Evolutionary conservation across 1,140 invertebrate species (phyloP), one percentile per base, ranked within the genome.

Genomic region (Drosophila ananassae): DNA sequence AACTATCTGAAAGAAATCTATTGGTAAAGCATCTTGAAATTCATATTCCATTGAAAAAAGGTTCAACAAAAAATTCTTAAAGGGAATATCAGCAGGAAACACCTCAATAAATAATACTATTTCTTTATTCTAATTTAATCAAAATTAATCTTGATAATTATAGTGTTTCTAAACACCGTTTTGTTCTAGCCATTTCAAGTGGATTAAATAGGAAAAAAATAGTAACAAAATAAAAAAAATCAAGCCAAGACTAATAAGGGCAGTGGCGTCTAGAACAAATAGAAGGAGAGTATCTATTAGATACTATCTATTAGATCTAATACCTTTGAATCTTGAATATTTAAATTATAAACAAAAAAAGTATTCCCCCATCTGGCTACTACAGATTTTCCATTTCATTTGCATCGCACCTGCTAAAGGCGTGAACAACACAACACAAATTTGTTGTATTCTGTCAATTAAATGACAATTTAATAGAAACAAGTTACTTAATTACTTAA

Each of bases 361-460:
- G 2, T n/a, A n/a, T 12, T 37, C 34, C 34, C 34, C 12, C 34
- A 37, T 3, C 34, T 37, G 10, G 3, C 34, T 37, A n/a, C 12
- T 4, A 32, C 34, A 12, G 34, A 37, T 24, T 47, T 47, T 24
- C 25, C 30, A 25, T 59, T 51, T 59, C 9, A 50, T 41, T 24
- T 17, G 9, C 3, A 50, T 17, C 48, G 30, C 22, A 17, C 56
- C 4, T 12, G 10, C 1, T 13, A 0, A 0, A 21, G n/a, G 41
- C 13, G 17, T 30, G n/a, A 22, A 8, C 56, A 52, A 25, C 46
- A 44, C 28, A 1, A 21, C 0, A 41, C 0, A 41, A 32, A 17
- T 64, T 44, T 25, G 6, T 22, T 67, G 34, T 67, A 24, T 44
- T 17, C 32, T 67, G 63, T 44, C 59, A 51, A 30, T 10, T 52